Conservation (phyloP, 2,888 invertebrate genomes). For the Zootermopsis nevadensis region DNA sequence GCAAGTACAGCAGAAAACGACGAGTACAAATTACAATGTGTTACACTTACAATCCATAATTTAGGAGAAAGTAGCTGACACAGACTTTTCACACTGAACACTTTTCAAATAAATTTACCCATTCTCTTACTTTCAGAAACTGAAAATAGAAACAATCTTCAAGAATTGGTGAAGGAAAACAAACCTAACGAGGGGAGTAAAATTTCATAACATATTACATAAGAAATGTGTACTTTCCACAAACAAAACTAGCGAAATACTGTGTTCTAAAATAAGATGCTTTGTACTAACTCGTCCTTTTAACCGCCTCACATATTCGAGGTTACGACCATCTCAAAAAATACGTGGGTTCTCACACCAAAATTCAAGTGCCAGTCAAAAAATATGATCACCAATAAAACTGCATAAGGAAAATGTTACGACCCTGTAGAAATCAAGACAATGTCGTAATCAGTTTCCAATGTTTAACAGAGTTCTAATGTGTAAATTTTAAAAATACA, state of each 20-base stretch:
- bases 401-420: neutral
- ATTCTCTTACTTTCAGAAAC: neutral
- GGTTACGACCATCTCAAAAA: too few species aligned
- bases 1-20: neutral
- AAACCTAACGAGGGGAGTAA: neutral
- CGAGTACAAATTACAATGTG: neutral
- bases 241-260: neutral
- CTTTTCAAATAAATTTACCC: neutral
- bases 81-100: neutral
- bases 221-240: neutral
- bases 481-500: neutral
- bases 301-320: neutral
- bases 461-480: slow-evolving; percentile 11
- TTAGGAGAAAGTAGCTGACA: neutral
- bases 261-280: too few species aligned
- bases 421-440: neutral
- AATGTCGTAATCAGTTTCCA: neutral
- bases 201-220: neutral
- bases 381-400: neutral
- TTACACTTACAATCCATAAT: neutral
- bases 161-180: neutral
- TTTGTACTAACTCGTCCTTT: neutral
- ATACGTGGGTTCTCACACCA: too few species aligned
- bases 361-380: too few species aligned
- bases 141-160: neutral